Base-by-base conservation (phyloP, 1,140 invertebrate genomes). In the Procambarus clarkii region DNA sequence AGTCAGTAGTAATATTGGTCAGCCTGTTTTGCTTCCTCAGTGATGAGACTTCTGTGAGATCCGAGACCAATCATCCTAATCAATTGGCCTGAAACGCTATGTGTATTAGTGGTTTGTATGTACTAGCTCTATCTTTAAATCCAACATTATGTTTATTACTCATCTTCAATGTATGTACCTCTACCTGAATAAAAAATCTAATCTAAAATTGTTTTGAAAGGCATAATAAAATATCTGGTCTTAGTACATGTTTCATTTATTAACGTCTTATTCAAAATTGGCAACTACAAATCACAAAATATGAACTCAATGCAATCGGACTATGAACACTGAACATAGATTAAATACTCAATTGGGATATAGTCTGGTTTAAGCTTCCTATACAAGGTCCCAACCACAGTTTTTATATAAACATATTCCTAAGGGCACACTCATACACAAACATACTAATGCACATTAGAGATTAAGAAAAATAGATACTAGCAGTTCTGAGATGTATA, bases 381-480 rank as follows among this genome's bases (percentile, higher is more conserved):
- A 71, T 69, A 77, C 88, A 79, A 54, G 88, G 88, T 90, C 81
- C 82, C 82, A 60, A 78, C 88, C 88, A 91, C 88, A 86, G 45
- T 79, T 64, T 85, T 74, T 77, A 74, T 79, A 64, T 76, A 78
- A 76, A 86, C 85, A 76, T 86, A 90, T 90, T 90, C 81, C 88
- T 74, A 82, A 71, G 80, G 87, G 80, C 88, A 91, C 77, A 91
- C 44, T 50, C 60, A 86, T 76, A 91, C 88, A 69, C 88, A 91
- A 34, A 91, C 88, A 91, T 78, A 91, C 88, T 91, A 91, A 91
- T 91, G 88, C 88, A 91, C 88, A 54, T 84, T 91, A 91, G 88
- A 91, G 88, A 91, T 91, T 91, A 91, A 91, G 88, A 91, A 91
- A 91, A 91, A 91, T 91, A 91, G 88, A 91, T 91, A 91, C 88